These are phyloP conservation scores for Xiphias gladius DNA, from an alignment of 2,113 vertebrate genomes.

Conservation along the genomic window DNA sequence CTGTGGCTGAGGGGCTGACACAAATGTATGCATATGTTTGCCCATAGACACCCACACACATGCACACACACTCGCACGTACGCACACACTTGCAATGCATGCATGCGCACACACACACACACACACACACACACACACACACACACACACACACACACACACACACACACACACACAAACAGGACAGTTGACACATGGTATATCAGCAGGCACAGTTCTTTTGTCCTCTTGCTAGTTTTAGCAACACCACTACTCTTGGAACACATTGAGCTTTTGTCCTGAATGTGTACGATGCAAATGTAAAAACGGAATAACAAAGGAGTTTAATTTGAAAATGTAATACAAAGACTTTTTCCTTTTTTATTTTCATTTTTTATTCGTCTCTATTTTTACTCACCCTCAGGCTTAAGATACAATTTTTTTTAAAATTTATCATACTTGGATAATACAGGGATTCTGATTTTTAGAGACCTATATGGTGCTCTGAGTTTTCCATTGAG, in stretches of 20 bases:
- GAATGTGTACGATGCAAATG: slow-evolving; percentile 31
- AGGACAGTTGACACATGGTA: slow-evolving; percentile 79
- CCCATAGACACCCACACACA: slow-evolving; percentile 48
- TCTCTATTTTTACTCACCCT: not conserved
- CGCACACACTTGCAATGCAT: not conserved
- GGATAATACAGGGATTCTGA: rapidly evolving
- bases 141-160: slow-evolving; percentile 29
- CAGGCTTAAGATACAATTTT: not conserved
- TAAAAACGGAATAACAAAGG: not conserved
- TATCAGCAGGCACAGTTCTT: slow-evolving; percentile 80
- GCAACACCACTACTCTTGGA: slow-evolving; percentile 67
- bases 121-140: slow-evolving; percentile 45
- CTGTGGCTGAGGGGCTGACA: slow-evolving; percentile 43
- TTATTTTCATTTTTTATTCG: not conserved
- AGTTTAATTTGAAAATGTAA: not conserved
- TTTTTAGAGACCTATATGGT: not conserved
- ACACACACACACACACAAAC: slow-evolving; percentile 40
- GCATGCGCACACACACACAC: slow-evolving; percentile 31
- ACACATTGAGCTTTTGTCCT: slow-evolving; percentile 65
- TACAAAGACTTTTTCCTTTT: not conserved
- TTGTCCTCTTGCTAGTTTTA: slow-evolving; percentile 77
- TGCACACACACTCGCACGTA: not conserved
- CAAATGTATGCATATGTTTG: slow-evolving; percentile 66
- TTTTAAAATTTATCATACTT: not conserved
- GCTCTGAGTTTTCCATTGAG: not conserved